A percentile compares a stretch with the other conserved stretches of the same genome.
These are phyloP conservation scores for Lophotriccus pileatus DNA, from an alignment of 2,797 vertebrate genomes.

Conservation along the genomic window DNA sequence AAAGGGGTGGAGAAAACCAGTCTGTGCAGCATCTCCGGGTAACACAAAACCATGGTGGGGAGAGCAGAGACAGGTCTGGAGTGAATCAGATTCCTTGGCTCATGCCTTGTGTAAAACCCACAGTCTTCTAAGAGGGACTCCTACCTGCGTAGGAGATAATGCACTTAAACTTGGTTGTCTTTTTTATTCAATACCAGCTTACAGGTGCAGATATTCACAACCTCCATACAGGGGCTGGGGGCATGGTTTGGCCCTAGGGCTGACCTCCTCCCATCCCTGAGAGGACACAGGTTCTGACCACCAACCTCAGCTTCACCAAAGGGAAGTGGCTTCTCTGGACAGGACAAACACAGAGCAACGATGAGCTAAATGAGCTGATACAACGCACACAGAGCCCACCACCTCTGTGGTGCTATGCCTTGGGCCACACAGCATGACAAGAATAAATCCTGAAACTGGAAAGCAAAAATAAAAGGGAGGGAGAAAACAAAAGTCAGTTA, in stretches of 20 bases:
- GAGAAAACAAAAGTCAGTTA: neutral
- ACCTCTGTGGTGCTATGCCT: neutral
- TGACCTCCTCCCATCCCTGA: neutral
- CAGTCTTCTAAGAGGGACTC: neutral
- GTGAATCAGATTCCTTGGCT: neutral
- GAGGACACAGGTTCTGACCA: neutral
- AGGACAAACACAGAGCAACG: neutral
- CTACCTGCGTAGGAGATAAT: neutral
- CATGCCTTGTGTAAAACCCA: neutral
- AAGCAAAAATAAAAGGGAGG: neutral
- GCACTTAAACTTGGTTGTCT: neutral
- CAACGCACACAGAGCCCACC: rapidly evolving
- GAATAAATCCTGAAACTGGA: neutral
- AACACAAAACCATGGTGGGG: neutral
- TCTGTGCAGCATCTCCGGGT: neutral
- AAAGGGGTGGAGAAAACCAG: neutral
- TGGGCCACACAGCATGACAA: rapidly evolving
- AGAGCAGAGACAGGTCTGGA: neutral
- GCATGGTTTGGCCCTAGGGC: neutral
- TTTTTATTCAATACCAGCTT: neutral
- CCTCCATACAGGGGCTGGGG: neutral
- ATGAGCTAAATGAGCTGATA: neutral
- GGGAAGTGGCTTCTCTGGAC: neutral
- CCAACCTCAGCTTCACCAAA: neutral
- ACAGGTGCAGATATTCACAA: neutral